Percentiles rank a stretch among this genome's conserved stretches.
Conservation (phyloP, 2,888 invertebrate species). For the Gastracanthus pulcherrimus region DNA sequence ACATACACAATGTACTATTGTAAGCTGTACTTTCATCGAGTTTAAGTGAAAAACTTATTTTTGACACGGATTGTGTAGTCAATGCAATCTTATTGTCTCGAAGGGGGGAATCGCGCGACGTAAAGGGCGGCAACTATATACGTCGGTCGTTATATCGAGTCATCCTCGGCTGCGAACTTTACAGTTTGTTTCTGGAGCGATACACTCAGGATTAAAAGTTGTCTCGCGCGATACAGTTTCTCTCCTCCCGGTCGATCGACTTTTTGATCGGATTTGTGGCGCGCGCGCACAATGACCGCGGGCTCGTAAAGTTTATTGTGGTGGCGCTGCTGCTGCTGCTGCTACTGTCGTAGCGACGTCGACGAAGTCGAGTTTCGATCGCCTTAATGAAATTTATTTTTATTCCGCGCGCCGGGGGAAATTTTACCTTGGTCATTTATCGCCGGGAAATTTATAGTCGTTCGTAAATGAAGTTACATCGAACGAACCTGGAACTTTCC, state of each 20-base stretch:
- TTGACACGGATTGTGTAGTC: too few species aligned
- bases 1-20: too few species aligned
- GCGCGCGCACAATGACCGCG: conserved; percentile 9
- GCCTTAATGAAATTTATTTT: conserved; percentile 52
- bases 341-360: not conserved
- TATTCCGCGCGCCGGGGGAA: conserved; percentile 42
- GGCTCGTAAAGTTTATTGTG: conserved; percentile 48
- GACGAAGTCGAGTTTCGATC: not conserved
- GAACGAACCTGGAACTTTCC: not conserved
- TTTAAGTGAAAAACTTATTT: too few species aligned
- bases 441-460: conserved; percentile 44
- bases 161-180: not conserved
- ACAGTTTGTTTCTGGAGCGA: too few species aligned
- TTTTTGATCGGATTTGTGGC: conserved; percentile 38
- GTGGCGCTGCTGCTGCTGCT: not conserved
- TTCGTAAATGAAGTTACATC: conserved; percentile 40
- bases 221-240: not conserved
- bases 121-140: not conserved
- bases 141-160: too few species aligned
- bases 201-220: conserved; percentile 26
- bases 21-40: too few species aligned
- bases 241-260: not conserved
- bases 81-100: too few species aligned
- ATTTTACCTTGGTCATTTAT: conserved; percentile 48
- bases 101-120: too few species aligned